Base-by-base conservation (phyloP, 1,140 invertebrate species). In the Zaprionus davidi region DNA sequence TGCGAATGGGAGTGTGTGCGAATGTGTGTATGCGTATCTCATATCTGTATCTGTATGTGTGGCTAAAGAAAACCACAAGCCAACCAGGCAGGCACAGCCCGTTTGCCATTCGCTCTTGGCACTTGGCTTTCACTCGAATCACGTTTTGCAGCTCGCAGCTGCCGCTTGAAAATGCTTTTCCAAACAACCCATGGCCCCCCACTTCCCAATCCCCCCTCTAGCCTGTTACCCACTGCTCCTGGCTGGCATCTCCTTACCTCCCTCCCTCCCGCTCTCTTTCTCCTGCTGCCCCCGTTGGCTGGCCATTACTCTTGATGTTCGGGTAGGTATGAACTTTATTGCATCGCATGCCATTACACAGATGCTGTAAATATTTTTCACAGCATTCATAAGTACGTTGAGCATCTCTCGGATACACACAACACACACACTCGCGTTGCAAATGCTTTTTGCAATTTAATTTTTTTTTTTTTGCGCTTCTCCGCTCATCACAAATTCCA, bases 301-400 rank as follows among this genome's bases (percentile, higher is more conserved):
- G 58, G 26, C 66, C 56, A 51, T 31, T 56, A 68, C 75, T 70
- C 79, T 75, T 68, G 49, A 36, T 65, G 64, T 81, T 53, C 70
- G 65, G 56, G n/a, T 69, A 41, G 66, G 72, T 64, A 53, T 65
- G 68, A 79, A 71, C 80, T 82, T 83, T 83, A 82, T 82, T 83
- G 76, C 81, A 53, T 70, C 70, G 67, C 63, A 75, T 76, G 80
- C 76, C 80, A 79, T 76, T 76, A 62, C 76, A 70, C 72, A 83
- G 76, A 69, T 77, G 81, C 77, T 80, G 81, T 83, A 83, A 83
- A 83, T 83, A 83, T 83, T 80, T 83, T 79, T 57, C 66, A 46
- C 49, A 63, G 51, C 59, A 59, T n/a, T 70, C 81, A 82, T 72
- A 83, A 76, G 64, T 74, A 55, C 36, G 34, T 51, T 17, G 71